Evolutionary conservation across 64 coral and sea anemone genomes (phyloP), one percentile per base, ranked within the genome.

Genomic region (Cladopsammia gracilis): DNA sequence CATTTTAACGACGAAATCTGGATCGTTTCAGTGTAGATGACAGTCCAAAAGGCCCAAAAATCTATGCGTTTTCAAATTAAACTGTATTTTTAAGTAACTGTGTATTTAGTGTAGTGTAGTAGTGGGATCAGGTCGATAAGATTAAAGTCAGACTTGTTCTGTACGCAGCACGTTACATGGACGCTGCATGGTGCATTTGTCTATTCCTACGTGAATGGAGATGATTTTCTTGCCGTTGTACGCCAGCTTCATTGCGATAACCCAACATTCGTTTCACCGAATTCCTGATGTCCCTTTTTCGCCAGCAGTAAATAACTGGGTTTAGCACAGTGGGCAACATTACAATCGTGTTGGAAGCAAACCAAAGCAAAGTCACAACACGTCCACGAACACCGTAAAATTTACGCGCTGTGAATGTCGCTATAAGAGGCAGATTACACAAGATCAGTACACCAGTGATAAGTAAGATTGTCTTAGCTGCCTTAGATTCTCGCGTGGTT

Each of bases 261-360:
- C 68, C 48, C 69, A 87, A 61, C 45, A 87, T 49, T 71, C 58
- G 48, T 70, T 62, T 70, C 13, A 87, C 50, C 19, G 91, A 76
- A 13, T 61, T 58, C 49, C 60, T 76, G 11, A 93, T 51, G 24
- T 93, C 84, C 16, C 84, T 64, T 71, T 43, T 87, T 46, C 62
- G 85, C 91, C 91, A 93, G 51, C 86, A 93, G 66, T 93, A 93
- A 66, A 93, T 61, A 9, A 93, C 44, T 4, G 91, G 91, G 45
- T 93, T 66, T n/a, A 93, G 20, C 42, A 75, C 25, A 8, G 91
- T 48, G 23, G 73, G 75, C 13, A 67, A 20, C 4, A 93, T 51
- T 51, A 85, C 86, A 6, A 87, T 24, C 0, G 91, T 93, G 82
- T 93, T 87, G 15, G 91, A 76, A 16, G 85, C 52, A 13, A 93